Evolutionary conservation across 2,113 vertebrate species (phyloP), one percentile per base, ranked within the genome.

Genomic region (Odocoileus virginianus): DNA sequence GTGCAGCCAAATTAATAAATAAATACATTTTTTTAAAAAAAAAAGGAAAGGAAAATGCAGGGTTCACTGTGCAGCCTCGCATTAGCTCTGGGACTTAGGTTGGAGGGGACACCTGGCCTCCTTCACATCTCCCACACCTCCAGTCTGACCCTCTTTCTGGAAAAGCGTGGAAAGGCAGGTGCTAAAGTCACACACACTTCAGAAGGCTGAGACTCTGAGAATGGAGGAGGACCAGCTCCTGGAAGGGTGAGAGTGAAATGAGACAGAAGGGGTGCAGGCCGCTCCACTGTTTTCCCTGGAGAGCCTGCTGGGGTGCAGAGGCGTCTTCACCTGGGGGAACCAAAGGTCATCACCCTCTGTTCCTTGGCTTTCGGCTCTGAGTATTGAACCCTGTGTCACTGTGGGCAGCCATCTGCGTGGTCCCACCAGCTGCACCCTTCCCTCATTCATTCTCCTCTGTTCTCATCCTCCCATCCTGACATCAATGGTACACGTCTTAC

Each of bases 331-430:
- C 52, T 67, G 14, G 30, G 78, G 60, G 23, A 60, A 15, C 16
- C 1, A 0, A 2, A 71, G 10, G 19, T 12, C 17, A 13, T 40
- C n/a, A 33, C 17, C 60, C 40, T 28, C 52, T 94, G 58, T 45
- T 89, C 16, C 3, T 8, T 30, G 11, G 5, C 33, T 83, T 28
- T 36, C 7, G 14, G 54, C 30, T 74, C 15, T 28, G 23, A 13
- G 45, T 36, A 13, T 23, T 19, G 16, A 57, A 30, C 43, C 45
- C 58, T 1, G 2, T 3, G 60, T 43, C 28, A 47, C 25, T 9
- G 4, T 0, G 0, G 21, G 30, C 9, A 3, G 14, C n/a, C 21
- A 23, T 82, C 33, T 52, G 27, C 27, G 3, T 0, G 1, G 14
- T 28, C 8, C 54, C 19, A 19, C 2, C 12, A 33, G 23, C 67